phyloP scores from a whole-genome alignment of 2,113 vertebrate species.

The Notarius lentiginosus region DNA sequence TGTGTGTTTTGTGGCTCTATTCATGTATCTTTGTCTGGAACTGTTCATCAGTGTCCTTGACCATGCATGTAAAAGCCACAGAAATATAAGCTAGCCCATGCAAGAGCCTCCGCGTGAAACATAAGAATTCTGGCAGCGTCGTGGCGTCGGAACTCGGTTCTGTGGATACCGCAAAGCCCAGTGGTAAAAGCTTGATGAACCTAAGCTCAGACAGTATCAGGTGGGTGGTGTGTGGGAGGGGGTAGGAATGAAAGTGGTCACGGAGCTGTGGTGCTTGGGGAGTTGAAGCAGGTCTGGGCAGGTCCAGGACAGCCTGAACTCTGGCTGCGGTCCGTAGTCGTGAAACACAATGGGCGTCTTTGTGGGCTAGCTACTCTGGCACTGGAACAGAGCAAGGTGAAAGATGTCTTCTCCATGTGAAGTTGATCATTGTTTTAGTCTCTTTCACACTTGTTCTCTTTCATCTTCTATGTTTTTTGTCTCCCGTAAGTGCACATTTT shows the following conservation, averaged over 20 bases:
- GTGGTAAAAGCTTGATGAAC: conserved; percentile 27
- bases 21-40: conserved; percentile 27
- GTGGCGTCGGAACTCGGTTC: neutral
- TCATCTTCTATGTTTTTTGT: neutral
- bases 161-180: conserved; percentile 8
- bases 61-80: conserved; percentile 22
- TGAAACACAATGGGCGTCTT: conserved; percentile 50
- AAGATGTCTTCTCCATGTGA: conserved; percentile 54
- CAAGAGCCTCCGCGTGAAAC: conserved; percentile 39
- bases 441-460: neutral
- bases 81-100: conserved; percentile 40
- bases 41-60: conserved; percentile 21
- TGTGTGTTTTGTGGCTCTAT: conserved; percentile 7
- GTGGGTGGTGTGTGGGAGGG: neutral
- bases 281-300: conserved; percentile 35
- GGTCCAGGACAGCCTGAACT: conserved; percentile 10
- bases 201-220: conserved; percentile 29
- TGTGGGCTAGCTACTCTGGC: conserved; percentile 44
- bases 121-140: conserved; percentile 26
- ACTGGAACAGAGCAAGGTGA: conserved; percentile 26
- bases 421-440: conserved; percentile 50
- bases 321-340: conserved; percentile 13
- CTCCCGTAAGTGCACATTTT: neutral
- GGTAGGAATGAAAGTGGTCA: neutral
- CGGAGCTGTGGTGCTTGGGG: conserved; percentile 14